These are phyloP conservation scores for Drosophila melanogaster DNA, from an alignment of 1,140 invertebrate genomes.

Conservation along the genomic window DNA sequence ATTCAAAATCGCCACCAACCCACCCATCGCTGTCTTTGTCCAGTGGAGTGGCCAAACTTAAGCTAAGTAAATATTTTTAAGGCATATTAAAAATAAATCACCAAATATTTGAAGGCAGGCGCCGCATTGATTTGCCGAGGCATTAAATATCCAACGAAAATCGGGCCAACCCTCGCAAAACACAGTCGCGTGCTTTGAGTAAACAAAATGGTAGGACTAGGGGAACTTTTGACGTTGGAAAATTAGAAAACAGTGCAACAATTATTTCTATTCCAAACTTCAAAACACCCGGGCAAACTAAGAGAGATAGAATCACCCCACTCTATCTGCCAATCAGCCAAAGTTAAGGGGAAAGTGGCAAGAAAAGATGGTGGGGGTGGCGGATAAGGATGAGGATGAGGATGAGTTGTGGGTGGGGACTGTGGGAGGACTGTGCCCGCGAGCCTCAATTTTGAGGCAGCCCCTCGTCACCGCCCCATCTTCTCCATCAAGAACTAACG, in stretches of 20 bases:
- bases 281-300: conserved; percentile 40
- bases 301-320: conserved; percentile 14
- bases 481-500: conserved; percentile 74
- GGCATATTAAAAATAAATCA: conserved; percentile 81
- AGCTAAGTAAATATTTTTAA: conserved; percentile 77
- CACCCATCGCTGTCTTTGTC: background rate
- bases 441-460: conserved; percentile 69
- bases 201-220: conserved; percentile 45
- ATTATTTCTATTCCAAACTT: conserved; percentile 70
- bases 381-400: background rate
- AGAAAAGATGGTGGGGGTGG: conserved; percentile 11
- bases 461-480: conserved; percentile 17
- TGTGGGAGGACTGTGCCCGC: conserved; percentile 52
- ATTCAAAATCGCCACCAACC: conserved; percentile 4
- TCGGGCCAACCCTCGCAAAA: conserved; percentile 1
- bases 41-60: conserved; percentile 50
- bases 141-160: conserved; percentile 43
- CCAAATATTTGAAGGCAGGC: conserved; percentile 67
- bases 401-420: background rate
- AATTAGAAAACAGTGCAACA: conserved; percentile 78
- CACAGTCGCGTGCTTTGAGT: conserved; percentile 57
- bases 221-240: conserved; percentile 65
- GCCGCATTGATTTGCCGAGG: conserved; percentile 44
- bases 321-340: conserved; percentile 56
- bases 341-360: conserved; percentile 53